Percentiles rank a stretch among this genome's conserved stretches.
These are phyloP conservation scores for Drosophila meridionalis DNA, from an alignment of 2,888 invertebrate genomes.

Conservation along the genomic window DNA sequence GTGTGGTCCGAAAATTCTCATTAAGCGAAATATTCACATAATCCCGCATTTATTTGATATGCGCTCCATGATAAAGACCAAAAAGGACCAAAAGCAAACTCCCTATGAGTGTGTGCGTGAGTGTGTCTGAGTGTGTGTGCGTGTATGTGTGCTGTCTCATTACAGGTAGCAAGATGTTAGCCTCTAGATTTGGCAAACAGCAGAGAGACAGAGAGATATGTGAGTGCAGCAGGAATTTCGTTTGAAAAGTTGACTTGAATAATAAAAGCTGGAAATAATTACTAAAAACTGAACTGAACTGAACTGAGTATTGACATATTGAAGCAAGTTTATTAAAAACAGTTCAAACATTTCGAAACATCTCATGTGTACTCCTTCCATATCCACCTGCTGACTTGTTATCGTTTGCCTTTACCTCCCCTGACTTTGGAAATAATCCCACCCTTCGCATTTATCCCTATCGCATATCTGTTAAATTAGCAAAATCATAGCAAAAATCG, in stretches of 20 bases:
- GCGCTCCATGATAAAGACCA: conserved; percentile 67
- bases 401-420: background rate
- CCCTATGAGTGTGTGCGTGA: background rate
- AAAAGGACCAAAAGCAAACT: conserved; percentile 36
- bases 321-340: background rate
- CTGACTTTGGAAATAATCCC: background rate
- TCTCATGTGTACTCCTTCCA: background rate
- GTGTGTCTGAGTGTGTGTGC: background rate
- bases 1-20: conserved; percentile 81
- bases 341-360: conserved; percentile 3
- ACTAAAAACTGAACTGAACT: conserved; percentile 11
- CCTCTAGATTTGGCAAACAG: conserved; percentile 43
- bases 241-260: conserved; percentile 5
- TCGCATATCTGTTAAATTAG: conserved; percentile 51
- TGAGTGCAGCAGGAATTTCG: conserved; percentile 31
- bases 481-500: conserved; percentile 54
- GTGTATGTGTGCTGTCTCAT: conserved; percentile 31
- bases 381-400: conserved; percentile 10
- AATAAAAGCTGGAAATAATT: conserved; percentile 27
- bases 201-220: background rate
- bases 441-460: background rate
- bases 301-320: conserved; percentile 33
- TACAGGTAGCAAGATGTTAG: conserved; percentile 44
- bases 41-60: conserved; percentile 81
- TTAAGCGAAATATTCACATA: conserved; percentile 81